Evolutionary conservation across 1,140 invertebrate genomes (phyloP).

Genomic region (Campoletis sonorensis): DNA sequence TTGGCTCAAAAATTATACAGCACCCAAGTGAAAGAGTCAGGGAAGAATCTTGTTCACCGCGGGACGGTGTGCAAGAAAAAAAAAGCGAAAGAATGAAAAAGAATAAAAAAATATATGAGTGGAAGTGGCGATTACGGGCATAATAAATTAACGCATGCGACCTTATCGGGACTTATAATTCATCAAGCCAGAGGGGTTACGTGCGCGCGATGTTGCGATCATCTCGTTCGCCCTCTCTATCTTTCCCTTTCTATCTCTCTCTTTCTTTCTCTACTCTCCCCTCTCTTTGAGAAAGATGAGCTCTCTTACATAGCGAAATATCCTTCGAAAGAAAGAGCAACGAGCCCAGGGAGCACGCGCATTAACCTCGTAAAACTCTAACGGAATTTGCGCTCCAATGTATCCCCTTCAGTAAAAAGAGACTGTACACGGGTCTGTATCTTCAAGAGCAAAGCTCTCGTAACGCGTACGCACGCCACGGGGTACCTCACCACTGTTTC

Average conservation of each 20-base stretch:
- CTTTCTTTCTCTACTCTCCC: not conserved
- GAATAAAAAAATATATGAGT: conserved; percentile 45
- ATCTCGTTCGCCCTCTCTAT: conserved; percentile 45
- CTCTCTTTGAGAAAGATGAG: not conserved
- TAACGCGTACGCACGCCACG: conserved; percentile 40
- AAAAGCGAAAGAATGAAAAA: conserved; percentile 17
- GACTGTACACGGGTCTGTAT: not conserved
- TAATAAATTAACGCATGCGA: conserved; percentile 71
- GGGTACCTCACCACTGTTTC: conserved; percentile 31
- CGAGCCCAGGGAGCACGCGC: conserved; percentile 53
- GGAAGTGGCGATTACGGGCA: conserved; percentile 63
- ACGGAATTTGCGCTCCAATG: conserved; percentile 57
- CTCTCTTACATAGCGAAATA: conserved; percentile 23
- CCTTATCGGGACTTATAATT: conserved; percentile 71
- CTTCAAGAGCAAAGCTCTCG: conserved; percentile 10
- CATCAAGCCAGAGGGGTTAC: conserved; percentile 64
- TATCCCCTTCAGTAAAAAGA: conserved; percentile 27
- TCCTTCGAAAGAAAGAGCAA: not conserved
- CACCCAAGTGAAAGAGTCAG: conserved; percentile 18
- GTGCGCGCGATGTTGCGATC: conserved; percentile 51
- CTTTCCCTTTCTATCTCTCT: not conserved
- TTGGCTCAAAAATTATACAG: conserved; percentile 35
- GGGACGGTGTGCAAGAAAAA: conserved; percentile 24
- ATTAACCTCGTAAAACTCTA: conserved; percentile 68
- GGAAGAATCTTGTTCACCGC: conserved; percentile 44